These are phyloP conservation scores for Solenopsis invicta DNA, from an alignment of 1,140 invertebrate genomes.

Conservation along the genomic window DNA sequence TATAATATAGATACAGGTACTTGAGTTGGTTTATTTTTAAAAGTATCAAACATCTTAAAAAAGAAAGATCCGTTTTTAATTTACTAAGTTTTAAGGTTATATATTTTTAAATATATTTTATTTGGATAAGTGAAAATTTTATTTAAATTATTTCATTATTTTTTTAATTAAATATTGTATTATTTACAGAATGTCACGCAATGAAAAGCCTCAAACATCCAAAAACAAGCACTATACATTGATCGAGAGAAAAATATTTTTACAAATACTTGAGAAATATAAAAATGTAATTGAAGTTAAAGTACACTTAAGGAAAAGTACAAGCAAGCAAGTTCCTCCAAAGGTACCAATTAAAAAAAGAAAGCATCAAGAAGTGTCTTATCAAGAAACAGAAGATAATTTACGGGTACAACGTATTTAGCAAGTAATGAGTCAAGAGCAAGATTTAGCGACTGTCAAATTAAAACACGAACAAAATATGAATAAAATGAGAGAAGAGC, in stretches of 20 bases:
- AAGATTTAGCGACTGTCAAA: background rate
- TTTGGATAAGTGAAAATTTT: too few species aligned
- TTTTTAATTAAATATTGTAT: too few species aligned
- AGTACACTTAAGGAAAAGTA: too few species aligned
- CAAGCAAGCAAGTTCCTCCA: too few species aligned
- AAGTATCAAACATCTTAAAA: too few species aligned
- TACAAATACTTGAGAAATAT: conserved; percentile 24
- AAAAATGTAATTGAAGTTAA: conserved; percentile 34
- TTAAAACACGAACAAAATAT: conserved; percentile 2
- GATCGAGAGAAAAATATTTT: conserved; percentile 29
- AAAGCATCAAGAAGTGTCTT: background rate
- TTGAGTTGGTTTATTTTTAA: too few species aligned
- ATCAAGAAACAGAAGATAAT: background rate
- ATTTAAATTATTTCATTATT: too few species aligned
- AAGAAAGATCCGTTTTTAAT: too few species aligned
- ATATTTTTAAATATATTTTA: too few species aligned
- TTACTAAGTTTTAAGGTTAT: too few species aligned
- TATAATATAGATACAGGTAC: too few species aligned
- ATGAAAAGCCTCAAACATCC: background rate
- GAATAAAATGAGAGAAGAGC: background rate
- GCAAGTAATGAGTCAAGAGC: conserved; percentile 9
- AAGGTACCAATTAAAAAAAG: background rate
- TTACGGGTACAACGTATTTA: background rate
- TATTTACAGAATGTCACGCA: conserved; percentile 22
- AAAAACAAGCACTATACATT: conserved; percentile 21